Evolutionary conservation across 92 coral and sea anemone genomes (phyloP).

Genomic region (Parazoanthus darwini): DNA sequence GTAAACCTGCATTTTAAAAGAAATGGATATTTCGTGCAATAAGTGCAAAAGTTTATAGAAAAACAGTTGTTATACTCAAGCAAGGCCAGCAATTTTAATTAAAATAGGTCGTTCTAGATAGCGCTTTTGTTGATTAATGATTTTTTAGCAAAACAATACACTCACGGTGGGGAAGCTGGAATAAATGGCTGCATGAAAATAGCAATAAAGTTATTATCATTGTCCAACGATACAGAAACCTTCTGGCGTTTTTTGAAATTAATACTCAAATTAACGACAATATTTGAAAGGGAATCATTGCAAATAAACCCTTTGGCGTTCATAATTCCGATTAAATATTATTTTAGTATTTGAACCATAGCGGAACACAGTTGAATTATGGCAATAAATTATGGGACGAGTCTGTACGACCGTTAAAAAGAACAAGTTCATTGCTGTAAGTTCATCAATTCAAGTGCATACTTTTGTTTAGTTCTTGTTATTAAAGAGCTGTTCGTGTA

Average conservation of each 20-base stretch:
- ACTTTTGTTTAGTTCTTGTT: too few species aligned
- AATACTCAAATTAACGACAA: not conserved
- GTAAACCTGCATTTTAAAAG: not conserved
- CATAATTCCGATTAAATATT: not conserved
- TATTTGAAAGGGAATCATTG: not conserved
- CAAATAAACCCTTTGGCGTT: not conserved
- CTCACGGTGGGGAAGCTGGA: constrained; percentile 14
- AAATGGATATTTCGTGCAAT: not conserved
- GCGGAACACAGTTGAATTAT: too few species aligned
- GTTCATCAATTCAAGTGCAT: too few species aligned
- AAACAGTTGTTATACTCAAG: not conserved
- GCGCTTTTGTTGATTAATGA: constrained; percentile 9
- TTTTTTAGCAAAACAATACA: not conserved
- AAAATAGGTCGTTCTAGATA: not conserved
- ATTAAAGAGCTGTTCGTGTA: too few species aligned
- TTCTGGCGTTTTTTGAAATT: not conserved
- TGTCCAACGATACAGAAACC: not conserved
- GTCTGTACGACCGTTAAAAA: too few species aligned
- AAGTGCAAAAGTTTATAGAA: not conserved
- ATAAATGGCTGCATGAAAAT: not conserved
- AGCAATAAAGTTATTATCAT: not conserved
- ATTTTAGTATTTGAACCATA: too few species aligned
- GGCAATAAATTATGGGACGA: too few species aligned
- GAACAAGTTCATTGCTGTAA: too few species aligned
- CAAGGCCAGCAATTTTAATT: not conserved